phyloP scores from a whole-genome alignment of 2,113 vertebrate genomes.

The Tiliqua scincoides region DNA sequence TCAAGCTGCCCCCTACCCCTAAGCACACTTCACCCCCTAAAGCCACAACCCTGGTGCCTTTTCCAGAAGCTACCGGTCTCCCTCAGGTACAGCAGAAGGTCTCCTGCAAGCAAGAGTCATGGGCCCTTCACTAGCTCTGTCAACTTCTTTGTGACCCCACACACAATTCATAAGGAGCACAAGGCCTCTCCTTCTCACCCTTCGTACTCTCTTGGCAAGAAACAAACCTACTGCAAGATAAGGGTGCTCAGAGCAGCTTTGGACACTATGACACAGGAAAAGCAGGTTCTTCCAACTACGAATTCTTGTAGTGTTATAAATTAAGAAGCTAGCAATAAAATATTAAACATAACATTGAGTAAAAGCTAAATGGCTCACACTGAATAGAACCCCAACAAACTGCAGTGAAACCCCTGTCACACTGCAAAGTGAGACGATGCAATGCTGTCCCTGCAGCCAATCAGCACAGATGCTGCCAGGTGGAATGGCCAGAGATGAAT shows the following conservation, averaged over 20 bases:
- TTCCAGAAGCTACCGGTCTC: constrained; percentile 42
- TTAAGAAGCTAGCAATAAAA: constrained; percentile 81
- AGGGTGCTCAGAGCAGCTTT: constrained; percentile 61
- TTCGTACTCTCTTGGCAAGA: constrained; percentile 49
- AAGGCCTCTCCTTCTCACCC: constrained; percentile 24
- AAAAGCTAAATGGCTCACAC: constrained; percentile 80
- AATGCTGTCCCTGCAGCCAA: constrained; percentile 73
- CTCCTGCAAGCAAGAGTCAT: neutral
- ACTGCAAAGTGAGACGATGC: constrained; percentile 59
- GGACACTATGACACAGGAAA: constrained; percentile 70
- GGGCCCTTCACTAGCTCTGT: neutral
- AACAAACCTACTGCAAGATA: constrained; percentile 52
- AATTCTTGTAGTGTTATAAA: constrained; percentile 77
- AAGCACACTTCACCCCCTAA: constrained; percentile 13
- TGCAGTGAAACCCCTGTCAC: constrained; percentile 35
- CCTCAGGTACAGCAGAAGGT: fast-evolving
- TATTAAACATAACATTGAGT: constrained; percentile 75
- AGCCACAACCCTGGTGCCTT: neutral
- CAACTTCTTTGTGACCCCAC: neutral
- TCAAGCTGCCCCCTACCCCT: constrained; percentile 1
- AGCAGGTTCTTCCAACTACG: constrained; percentile 74
- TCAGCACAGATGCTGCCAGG: constrained; percentile 69
- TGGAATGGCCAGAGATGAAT: constrained; percentile 80
- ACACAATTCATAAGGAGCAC: neutral
- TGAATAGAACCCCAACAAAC: constrained; percentile 66